A percentile compares a stretch with the other conserved stretches of the same genome.
Evolutionary conservation across 2,797 vertebrate species (phyloP).

Genomic region (Pogoniulus pusillus): DNA sequence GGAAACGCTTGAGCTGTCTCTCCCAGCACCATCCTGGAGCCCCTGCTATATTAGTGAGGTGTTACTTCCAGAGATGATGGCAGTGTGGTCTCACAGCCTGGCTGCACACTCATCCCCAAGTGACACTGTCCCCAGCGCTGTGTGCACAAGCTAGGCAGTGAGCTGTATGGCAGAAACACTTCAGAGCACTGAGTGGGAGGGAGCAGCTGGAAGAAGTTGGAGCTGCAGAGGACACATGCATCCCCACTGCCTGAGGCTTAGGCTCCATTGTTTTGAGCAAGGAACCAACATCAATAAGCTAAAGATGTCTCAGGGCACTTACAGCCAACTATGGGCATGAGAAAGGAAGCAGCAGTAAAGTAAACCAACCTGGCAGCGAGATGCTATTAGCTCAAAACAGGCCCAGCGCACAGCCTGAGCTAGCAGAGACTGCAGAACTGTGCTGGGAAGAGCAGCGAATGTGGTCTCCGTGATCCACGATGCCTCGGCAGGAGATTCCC

Average conservation of each 20-base stretch:
- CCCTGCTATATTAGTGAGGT: accelerated
- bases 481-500: accelerated
- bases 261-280: background rate
- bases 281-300: background rate
- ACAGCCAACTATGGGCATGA: background rate
- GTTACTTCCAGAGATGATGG: background rate
- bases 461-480: accelerated
- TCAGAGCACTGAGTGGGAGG: background rate
- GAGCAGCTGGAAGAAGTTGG: background rate
- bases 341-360: background rate
- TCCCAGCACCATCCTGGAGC: background rate
- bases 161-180: background rate
- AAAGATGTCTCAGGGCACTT: background rate
- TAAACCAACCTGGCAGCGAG: background rate
- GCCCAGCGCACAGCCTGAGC: background rate
- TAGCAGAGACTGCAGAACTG: background rate
- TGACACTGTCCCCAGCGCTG: accelerated
- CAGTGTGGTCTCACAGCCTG: background rate
- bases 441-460: background rate
- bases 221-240: background rate
- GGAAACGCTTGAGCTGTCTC: background rate
- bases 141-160: background rate
- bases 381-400: background rate
- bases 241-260: background rate
- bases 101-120: background rate